A percentile compares a stretch with the other conserved stretches of the same genome.
Conservation (phyloP, 2,113 vertebrate species). For the Chionis minor region DNA sequence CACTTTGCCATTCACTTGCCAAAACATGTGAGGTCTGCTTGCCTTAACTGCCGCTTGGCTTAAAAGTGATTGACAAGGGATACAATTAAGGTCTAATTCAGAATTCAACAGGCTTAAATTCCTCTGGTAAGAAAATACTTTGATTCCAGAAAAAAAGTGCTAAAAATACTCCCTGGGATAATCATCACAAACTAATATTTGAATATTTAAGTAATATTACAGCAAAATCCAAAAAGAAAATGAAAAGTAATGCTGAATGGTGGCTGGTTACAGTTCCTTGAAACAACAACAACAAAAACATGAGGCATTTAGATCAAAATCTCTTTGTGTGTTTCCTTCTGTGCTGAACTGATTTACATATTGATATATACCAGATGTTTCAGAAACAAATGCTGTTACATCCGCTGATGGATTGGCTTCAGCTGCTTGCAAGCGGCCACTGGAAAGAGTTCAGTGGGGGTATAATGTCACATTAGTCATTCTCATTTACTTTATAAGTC, state of each 20-base stretch:
- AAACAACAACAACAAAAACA: constrained; percentile 53
- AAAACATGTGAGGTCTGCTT: constrained; percentile 53
- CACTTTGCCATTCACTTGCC: constrained; percentile 23
- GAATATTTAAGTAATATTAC: neutral
- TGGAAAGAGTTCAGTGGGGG: neutral
- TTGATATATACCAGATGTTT: constrained; percentile 68
- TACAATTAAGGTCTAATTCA: constrained; percentile 68
- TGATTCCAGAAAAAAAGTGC: neutral
- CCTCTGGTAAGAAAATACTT: constrained; percentile 53
- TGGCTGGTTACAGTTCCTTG: constrained; percentile 48
- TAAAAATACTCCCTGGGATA: neutral
- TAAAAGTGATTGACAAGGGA: constrained; percentile 64
- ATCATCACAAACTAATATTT: neutral
- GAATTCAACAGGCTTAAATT: constrained; percentile 48
- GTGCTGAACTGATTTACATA: constrained; percentile 47
- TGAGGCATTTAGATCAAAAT: constrained; percentile 54
- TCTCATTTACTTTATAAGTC: constrained; percentile 9
- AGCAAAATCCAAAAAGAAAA: neutral
- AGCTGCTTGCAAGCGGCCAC: neutral
- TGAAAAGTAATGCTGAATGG: constrained; percentile 2
- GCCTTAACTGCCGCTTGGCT: constrained; percentile 23
- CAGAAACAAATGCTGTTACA: constrained; percentile 49
- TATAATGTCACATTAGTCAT: constrained; percentile 39
- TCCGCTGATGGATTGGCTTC: constrained; percentile 43
- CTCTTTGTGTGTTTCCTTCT: constrained; percentile 13